phyloP scores from a whole-genome alignment of 2,888 invertebrate species.

The Sarcophaga subvicina region DNA sequence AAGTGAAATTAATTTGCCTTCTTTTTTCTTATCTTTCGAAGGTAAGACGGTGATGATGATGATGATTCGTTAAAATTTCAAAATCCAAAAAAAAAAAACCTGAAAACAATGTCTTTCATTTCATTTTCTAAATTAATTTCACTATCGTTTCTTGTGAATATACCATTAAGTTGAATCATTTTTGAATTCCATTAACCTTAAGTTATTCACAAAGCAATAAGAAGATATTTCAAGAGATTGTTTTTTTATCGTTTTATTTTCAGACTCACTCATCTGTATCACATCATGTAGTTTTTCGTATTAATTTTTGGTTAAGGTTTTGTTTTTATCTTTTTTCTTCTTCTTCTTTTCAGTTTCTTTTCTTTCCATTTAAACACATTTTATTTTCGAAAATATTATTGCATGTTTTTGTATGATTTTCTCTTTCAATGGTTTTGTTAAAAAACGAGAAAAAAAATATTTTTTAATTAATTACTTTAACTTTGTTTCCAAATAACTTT shows the following conservation, averaged over 20 bases:
- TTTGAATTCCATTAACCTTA: conserved; percentile 56
- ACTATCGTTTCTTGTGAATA: conserved; percentile 62
- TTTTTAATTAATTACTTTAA: conserved; percentile 47
- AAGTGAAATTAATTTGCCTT: conserved; percentile 60
- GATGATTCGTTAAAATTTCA: conserved; percentile 33
- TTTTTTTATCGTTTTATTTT: conserved; percentile 33
- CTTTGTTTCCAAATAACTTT: conserved; percentile 7
- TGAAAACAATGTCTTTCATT: conserved; percentile 51
- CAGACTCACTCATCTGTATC: conserved; percentile 54
- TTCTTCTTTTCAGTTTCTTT: conserved; percentile 10
- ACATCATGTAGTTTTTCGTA: conserved; percentile 30
- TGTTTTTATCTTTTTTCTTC: conserved; percentile 13
- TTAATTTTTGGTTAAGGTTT: conserved; percentile 50
- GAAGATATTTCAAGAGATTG: conserved; percentile 2
- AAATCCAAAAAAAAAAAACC: conserved; percentile 15
- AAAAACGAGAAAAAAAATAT: conserved; percentile 10
- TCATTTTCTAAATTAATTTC: conserved; percentile 63
- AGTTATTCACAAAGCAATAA: conserved; percentile 41
- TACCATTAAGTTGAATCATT: conserved; percentile 31
- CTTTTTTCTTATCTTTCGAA: conserved; percentile 25
- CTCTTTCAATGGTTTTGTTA: conserved; percentile 43
- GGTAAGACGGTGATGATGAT: neutral
- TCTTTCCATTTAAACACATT: conserved; percentile 18
- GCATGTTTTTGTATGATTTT: conserved; percentile 57
- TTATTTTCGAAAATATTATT: conserved; percentile 32